A percentile compares a stretch with the other conserved stretches of the same genome.
Conservation (phyloP, 2,113 vertebrate genomes). For the Procavia capensis region DNA sequence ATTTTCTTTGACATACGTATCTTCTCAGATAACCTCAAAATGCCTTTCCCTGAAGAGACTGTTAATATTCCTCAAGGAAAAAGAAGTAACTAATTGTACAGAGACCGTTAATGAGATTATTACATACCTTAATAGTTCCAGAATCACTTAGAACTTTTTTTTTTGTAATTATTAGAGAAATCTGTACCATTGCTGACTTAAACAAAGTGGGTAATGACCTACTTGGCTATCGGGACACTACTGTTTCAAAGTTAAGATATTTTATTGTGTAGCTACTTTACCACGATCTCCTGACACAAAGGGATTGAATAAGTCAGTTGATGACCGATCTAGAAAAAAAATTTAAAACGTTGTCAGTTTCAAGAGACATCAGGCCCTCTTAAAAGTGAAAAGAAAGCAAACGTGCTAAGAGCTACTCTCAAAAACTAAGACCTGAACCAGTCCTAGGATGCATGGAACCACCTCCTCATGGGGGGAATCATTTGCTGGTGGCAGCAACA, state of each 20-base stretch:
- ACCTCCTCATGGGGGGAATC: neutral
- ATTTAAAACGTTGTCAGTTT: slow-evolving; percentile 6
- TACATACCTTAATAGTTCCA: slow-evolving; percentile 34
- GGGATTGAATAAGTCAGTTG: slow-evolving; percentile 22
- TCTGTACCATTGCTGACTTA: slow-evolving; percentile 27
- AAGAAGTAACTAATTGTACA: slow-evolving; percentile 54
- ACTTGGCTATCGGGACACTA: slow-evolving; percentile 11
- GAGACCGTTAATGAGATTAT: slow-evolving; percentile 61
- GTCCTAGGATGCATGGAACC: no score
- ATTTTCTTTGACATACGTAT: slow-evolving; percentile 8
- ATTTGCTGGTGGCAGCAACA: neutral
- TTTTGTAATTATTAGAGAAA: slow-evolving; percentile 52
- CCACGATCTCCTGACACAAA: slow-evolving; percentile 17
- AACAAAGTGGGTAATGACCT: neutral
- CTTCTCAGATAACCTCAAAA: slow-evolving; percentile 62
- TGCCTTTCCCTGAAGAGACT: slow-evolving; percentile 51
- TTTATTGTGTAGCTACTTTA: neutral
- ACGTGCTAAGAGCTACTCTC: slow-evolving; percentile 11
- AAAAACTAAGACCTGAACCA: neutral
- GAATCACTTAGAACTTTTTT: slow-evolving; percentile 34
- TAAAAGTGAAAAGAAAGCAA: slow-evolving; percentile 20
- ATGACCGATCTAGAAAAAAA: slow-evolving; percentile 9
- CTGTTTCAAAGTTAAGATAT: neutral
- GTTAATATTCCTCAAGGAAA: slow-evolving; percentile 61
- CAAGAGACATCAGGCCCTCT: neutral